Evolutionary conservation across 1,140 invertebrate species (phyloP).

Genomic region (Coptotermes formosanus): DNA sequence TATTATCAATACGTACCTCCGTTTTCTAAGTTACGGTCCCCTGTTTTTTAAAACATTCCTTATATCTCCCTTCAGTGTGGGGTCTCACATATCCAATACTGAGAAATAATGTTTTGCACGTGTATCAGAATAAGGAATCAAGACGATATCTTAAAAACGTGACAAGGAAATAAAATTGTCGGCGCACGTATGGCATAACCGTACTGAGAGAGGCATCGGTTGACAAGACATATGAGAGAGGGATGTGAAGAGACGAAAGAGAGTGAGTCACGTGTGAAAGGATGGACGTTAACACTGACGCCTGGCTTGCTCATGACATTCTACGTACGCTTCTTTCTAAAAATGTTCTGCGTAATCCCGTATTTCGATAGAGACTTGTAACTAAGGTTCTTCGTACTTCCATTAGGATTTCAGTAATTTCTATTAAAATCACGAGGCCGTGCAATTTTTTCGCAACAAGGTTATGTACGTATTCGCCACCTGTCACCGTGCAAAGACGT

Average conservation of each 20-base stretch:
- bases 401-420: no score
- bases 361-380: no score
- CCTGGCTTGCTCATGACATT: background rate
- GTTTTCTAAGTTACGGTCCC: no score
- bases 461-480: no score
- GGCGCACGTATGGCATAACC: background rate
- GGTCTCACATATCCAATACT: background rate
- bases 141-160: background rate
- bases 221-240: background rate
- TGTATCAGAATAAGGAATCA: background rate
- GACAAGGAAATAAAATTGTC: background rate
- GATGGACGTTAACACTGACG: background rate
- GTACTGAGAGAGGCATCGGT: background rate
- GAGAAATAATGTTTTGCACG: background rate
- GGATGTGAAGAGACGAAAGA: background rate
- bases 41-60: no score
- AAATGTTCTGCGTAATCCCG: background rate
- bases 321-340: background rate
- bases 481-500: no score
- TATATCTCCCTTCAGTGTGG: no score
- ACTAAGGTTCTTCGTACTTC: no score
- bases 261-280: background rate
- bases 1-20: no score
- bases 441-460: no score
- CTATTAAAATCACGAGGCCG: no score